These are phyloP conservation scores for Myxocyprinus asiaticus DNA, from an alignment of 2,113 vertebrate species.

Conservation along the genomic window DNA sequence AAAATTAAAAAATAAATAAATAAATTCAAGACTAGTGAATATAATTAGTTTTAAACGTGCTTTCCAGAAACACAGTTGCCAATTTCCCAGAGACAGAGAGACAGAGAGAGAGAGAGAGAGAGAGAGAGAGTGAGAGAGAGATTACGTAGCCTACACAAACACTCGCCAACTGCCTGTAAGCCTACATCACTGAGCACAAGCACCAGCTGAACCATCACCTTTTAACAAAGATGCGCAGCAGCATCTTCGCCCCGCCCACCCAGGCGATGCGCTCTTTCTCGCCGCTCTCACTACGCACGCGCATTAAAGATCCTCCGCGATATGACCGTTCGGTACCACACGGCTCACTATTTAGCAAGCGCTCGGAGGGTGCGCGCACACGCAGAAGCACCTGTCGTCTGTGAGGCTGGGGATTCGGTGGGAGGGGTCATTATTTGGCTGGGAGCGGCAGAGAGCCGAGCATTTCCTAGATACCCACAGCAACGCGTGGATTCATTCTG, in stretches of 20 bases:
- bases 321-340: slow-evolving; percentile 61
- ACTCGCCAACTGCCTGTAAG: neutral
- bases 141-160: neutral
- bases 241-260: slow-evolving; percentile 46
- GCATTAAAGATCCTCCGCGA: slow-evolving; percentile 57
- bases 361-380: slow-evolving; percentile 61
- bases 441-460: slow-evolving; percentile 65
- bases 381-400: slow-evolving; percentile 74
- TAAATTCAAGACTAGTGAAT: too few species aligned
- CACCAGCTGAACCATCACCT: slow-evolving; percentile 34
- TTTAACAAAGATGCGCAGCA: slow-evolving; percentile 43
- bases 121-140: neutral
- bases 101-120: too few species aligned
- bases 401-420: slow-evolving; percentile 61
- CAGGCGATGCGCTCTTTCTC: slow-evolving; percentile 53
- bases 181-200: slow-evolving; percentile 20
- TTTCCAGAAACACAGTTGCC: too few species aligned
- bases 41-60: too few species aligned
- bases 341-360: slow-evolving; percentile 55
- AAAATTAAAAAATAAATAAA: too few species aligned
- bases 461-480: slow-evolving; percentile 69
- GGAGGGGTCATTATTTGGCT: slow-evolving; percentile 77
- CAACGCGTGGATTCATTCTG: slow-evolving; percentile 65
- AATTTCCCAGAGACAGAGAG: too few species aligned
- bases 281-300: slow-evolving; percentile 66